Evolutionary conservation across 1,140 invertebrate genomes (phyloP), one percentile per base, ranked within the genome.

Genomic region (Bombus superbus): DNA sequence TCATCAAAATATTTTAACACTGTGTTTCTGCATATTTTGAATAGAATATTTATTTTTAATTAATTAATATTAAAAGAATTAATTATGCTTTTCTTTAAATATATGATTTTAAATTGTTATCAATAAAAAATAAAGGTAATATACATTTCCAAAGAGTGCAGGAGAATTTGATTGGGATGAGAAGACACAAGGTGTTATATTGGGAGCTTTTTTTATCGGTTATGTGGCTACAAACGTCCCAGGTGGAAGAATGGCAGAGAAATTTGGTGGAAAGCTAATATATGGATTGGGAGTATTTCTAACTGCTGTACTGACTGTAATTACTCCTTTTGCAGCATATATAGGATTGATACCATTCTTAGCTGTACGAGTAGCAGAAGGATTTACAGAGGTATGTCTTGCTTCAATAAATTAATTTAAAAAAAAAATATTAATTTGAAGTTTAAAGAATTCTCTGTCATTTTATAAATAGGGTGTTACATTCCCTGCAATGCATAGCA

Each of bases 201-300:
- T 98, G 68, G 97, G 98, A 15, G 97, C 97, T 72, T 98, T 98
- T 95, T 98, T 98, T 95, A 97, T 97, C 92, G 98, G 98, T 77
- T 98, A 98, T 95, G 97, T 98, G 11, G 93, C 98, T 72, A 98
- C 98, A 35, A 98, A 98, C 95, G 96, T 99, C 59, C 98, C 98
- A 18, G 98, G 98, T 66, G 98, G 98, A 1, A 95, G 97, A 83
- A 95, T 98, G 94, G 97, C 98, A 2, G 97, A 98, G 93, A 95
- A 97, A 92, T 96, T 97, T 92, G 97, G 98, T 25, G 97, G 97
- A 64, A 98, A 98, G 94, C 94, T 97, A 74, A 96, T 98, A 53
- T 98, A 98, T 92, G 97, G 97, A 40, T 92, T 97, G 71, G 98
- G 98, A 22, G 97, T 98, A 1, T 95, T 98, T 69, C 92, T 98